Evolutionary conservation across 2,113 vertebrate species (phyloP).

Genomic region (Xyliphius kryptos): DNA sequence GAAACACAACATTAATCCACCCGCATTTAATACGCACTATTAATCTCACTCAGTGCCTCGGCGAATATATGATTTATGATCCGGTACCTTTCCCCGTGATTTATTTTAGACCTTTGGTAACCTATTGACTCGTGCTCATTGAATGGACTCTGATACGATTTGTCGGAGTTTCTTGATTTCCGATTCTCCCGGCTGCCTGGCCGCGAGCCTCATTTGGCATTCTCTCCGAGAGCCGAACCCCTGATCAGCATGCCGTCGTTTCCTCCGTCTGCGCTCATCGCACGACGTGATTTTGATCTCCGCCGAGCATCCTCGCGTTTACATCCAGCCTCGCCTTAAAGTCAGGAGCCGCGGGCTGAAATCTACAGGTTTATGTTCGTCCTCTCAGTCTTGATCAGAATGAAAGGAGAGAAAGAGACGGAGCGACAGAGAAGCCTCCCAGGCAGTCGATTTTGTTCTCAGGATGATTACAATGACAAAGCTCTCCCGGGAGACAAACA

Average conservation of each 20-base stretch:
- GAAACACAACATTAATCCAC: too few species aligned
- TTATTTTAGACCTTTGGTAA: too few species aligned
- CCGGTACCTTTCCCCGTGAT: too few species aligned
- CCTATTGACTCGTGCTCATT: too few species aligned
- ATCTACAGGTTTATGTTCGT: conserved; percentile 24
- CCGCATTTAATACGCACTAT: too few species aligned
- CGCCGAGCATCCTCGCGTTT: conserved; percentile 14
- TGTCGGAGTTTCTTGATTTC: too few species aligned
- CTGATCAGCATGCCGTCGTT: conserved; percentile 6
- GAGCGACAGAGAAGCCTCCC: conserved; percentile 5
- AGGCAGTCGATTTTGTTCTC: conserved; percentile 28
- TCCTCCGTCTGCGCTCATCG: conserved; percentile 16
- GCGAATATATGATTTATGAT: too few species aligned
- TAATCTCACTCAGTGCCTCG: too few species aligned
- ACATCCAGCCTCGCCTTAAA: conserved; percentile 4
- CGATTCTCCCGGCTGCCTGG: not conserved
- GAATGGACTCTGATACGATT: too few species aligned
- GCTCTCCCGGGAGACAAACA: conserved; percentile 9
- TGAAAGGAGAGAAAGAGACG: conserved; percentile 1
- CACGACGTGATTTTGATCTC: conserved; percentile 1
- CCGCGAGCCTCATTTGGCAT: conserved; percentile 34
- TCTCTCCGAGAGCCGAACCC: not conserved
- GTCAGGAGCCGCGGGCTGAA: not conserved
- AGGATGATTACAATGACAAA: conserved; percentile 21
- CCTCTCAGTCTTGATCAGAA: conserved; percentile 19